Conservation (phyloP, 2,888 invertebrate genomes). For the Sphaeridia pumilis region DNA sequence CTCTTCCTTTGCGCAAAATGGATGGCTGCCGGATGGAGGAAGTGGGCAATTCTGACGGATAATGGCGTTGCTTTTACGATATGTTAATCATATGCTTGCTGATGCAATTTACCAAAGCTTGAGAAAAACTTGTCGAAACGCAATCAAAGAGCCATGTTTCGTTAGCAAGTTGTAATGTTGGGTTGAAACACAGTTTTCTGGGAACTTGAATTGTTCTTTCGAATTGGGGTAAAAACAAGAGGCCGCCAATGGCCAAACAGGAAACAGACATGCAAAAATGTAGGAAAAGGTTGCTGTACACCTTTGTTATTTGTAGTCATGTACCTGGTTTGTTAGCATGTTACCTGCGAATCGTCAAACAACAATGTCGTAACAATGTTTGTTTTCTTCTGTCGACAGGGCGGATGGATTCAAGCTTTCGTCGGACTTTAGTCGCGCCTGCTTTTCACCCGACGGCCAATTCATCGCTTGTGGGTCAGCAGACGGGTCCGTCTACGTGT, state of each 20-base stretch:
- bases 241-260: too few species aligned
- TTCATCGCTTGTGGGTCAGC: conserved; percentile 82
- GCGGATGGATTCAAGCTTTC: conserved; percentile 91
- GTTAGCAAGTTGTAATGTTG: too few species aligned
- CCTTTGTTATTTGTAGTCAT: background rate
- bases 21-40: too few species aligned
- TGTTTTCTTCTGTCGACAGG: conserved; percentile 44
- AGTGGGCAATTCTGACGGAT: background rate
- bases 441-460: conserved; percentile 80
- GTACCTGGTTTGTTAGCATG: too few species aligned
- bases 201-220: too few species aligned
- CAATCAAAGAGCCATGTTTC: too few species aligned
- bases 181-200: too few species aligned
- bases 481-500: conserved; percentile 83
- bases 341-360: background rate
- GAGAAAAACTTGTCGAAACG: too few species aligned
- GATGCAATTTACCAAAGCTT: too few species aligned
- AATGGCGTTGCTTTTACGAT: background rate
- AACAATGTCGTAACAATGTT: background rate
- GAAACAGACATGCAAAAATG: too few species aligned
- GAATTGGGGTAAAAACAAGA: too few species aligned
- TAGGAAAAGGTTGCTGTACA: background rate
- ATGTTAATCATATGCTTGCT: background rate
- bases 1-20: background rate
- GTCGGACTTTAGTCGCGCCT: conserved; percentile 85